Evolutionary conservation across 2,113 vertebrate genomes (phyloP).

Genomic region (Austrofundulus limnaeus): DNA sequence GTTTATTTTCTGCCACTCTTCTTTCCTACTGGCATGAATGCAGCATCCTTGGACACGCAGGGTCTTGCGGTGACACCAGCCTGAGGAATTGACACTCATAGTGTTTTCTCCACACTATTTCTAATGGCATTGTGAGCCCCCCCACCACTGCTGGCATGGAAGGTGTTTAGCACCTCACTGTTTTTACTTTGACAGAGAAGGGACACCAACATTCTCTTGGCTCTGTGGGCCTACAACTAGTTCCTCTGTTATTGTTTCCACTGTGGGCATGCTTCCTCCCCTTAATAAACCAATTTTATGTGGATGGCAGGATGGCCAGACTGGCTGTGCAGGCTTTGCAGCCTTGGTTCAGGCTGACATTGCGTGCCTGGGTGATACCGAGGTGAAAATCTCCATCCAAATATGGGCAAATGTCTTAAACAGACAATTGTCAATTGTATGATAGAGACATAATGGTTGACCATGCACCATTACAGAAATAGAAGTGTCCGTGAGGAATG

Average conservation of each 20-base stretch:
- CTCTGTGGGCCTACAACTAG: conserved; percentile 61
- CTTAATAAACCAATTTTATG: conserved; percentile 58
- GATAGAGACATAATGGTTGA: conserved; percentile 67
- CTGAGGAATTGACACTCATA: conserved; percentile 70
- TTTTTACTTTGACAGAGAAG: conserved; percentile 76
- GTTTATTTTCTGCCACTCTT: conserved; percentile 40
- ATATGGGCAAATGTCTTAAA: conserved; percentile 55
- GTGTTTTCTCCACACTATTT: conserved; percentile 64
- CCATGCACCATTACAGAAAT: conserved; percentile 71
- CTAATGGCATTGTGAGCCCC: conserved; percentile 76
- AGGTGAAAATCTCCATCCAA: conserved; percentile 68
- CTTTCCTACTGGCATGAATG: conserved; percentile 43
- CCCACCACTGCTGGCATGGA: conserved; percentile 72
- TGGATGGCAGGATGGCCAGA: conserved; percentile 32
- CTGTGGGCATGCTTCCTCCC: conserved; percentile 55
- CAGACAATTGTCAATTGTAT: conserved; percentile 55
- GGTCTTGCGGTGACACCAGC: conserved; percentile 62
- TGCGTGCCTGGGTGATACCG: conserved; percentile 50
- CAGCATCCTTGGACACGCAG: conserved; percentile 52
- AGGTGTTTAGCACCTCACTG: conserved; percentile 80
- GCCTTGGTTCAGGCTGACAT: conserved; percentile 22
- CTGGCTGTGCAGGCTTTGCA: conserved; percentile 22
- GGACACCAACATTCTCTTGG: conserved; percentile 60
- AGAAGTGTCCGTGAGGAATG: conserved; percentile 71
- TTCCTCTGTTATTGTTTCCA: conserved; percentile 69